Evolutionary conservation across 2,113 vertebrate genomes (phyloP), one percentile per base, ranked within the genome.

Genomic region (Pyrgilauda ruficollis): DNA sequence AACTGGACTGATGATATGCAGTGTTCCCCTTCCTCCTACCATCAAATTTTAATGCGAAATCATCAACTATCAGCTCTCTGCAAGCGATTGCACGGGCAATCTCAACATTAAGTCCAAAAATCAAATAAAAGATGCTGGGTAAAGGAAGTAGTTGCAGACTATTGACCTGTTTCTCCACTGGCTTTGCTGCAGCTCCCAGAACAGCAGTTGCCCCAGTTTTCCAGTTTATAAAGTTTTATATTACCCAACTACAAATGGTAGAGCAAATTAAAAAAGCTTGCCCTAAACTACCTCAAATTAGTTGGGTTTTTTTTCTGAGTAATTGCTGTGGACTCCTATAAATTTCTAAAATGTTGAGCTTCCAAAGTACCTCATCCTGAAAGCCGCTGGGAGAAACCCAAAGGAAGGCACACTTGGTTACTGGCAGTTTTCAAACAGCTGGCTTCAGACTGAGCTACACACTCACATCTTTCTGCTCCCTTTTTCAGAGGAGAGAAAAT

Each of bases 401-500:
- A 15, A 79, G 63, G 52, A 92, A 78, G 13, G 59, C 47, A 5
- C 0, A 0, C 58, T n/a, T 24, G 55, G 43, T 47, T 62, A 27
- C 4, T 78, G 92, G 87, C 58, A 67, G 87, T 74, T 70, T 63
- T 63, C 37, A 55, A 35, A 76, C 15, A 59, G 55, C 35, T 82
- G 66, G 9, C 94, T 94, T 33, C 62, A 33, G n/a, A 10, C 44
- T 1, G n/a, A 74, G 47, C 7, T 9, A 1, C 9, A 46, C 21
- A 10, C 44, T 78, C 31, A 62, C 26, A 26, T 37, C 52, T 72
- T 33, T 58, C 64, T 61, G 53, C 81, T 92, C 46, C 88, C 85
- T 85, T 96, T 96, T 81, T 98, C 98, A 99, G 99, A 99, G 89
- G 99, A 99, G 97, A 98, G 99, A 98, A 99, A 99, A 97, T 99